These are phyloP conservation scores for Pecten maximus DNA, from an alignment of 2,888 invertebrate species.

Conservation along the genomic window DNA sequence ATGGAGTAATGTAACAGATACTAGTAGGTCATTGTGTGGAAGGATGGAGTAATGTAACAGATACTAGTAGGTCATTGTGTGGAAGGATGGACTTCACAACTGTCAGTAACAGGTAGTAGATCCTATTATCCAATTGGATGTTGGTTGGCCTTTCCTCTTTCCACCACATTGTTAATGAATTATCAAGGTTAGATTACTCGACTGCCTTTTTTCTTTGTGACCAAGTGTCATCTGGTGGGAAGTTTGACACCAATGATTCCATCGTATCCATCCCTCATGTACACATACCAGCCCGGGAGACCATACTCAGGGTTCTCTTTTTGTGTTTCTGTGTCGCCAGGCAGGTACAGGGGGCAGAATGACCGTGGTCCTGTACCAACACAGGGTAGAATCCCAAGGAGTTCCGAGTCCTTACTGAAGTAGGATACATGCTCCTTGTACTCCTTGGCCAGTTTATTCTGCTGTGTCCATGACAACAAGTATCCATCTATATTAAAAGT, in stretches of 20 bases:
- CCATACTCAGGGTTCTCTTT: neutral
- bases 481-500: slow-evolving; percentile 54
- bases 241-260: neutral
- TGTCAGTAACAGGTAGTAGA: no score
- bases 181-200: no score
- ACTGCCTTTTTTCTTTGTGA: no score
- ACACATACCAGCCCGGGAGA: slow-evolving; percentile 20
- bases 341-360: slow-evolving; percentile 63
- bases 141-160: no score
- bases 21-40: no score
- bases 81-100: no score
- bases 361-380: slow-evolving; percentile 66
- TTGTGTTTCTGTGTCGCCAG: slow-evolving; percentile 49
- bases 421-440: slow-evolving; percentile 67
- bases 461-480: slow-evolving; percentile 53
- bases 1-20: no score
- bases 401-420: slow-evolving; percentile 55
- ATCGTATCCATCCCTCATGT: slow-evolving; percentile 6
- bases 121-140: no score
- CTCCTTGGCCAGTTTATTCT: slow-evolving; percentile 17
- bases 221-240: no score
- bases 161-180: no score
- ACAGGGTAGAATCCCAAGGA: slow-evolving; percentile 64
- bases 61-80: no score
- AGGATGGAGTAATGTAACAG: no score